Evolutionary conservation across 2,888 invertebrate genomes (phyloP).

Genomic region (Hymenopus coronatus): DNA sequence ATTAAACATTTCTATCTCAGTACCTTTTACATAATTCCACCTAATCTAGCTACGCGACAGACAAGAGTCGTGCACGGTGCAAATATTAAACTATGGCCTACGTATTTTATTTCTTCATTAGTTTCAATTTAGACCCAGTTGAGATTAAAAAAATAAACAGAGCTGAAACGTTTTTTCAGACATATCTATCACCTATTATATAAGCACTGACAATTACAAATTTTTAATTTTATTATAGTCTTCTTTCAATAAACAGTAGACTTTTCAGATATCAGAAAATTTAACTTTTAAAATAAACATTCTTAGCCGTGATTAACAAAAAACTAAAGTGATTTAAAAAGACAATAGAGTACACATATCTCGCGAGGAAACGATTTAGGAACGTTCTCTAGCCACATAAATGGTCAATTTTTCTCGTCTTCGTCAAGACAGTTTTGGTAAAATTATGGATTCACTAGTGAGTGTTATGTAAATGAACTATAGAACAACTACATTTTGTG

Average conservation of each 20-base stretch:
- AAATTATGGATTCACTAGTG: background rate
- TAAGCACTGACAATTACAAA: background rate
- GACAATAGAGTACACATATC: conserved; percentile 17
- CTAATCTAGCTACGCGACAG: background rate
- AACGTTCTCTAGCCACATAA: background rate
- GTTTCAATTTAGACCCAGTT: background rate
- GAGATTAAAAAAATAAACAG: background rate
- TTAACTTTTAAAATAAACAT: background rate
- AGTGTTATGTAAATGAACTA: no score
- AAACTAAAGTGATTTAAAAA: conserved; percentile 7
- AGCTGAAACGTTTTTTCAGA: background rate
- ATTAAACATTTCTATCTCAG: background rate
- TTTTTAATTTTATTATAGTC: background rate
- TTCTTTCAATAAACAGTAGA: background rate
- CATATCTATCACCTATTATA: background rate
- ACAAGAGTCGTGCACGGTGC: background rate
- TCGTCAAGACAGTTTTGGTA: background rate
- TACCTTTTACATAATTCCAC: background rate
- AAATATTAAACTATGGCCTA: background rate
- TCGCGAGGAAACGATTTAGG: conserved; percentile 3
- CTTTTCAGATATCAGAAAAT: background rate
- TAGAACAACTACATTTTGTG: no score
- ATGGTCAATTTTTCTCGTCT: background rate
- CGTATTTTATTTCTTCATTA: background rate
- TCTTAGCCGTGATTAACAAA: background rate